A percentile compares a stretch with the other conserved stretches of the same genome.
Evolutionary conservation across 2,113 vertebrate genomes (phyloP).

Genomic region (Pedionomus torquatus): DNA sequence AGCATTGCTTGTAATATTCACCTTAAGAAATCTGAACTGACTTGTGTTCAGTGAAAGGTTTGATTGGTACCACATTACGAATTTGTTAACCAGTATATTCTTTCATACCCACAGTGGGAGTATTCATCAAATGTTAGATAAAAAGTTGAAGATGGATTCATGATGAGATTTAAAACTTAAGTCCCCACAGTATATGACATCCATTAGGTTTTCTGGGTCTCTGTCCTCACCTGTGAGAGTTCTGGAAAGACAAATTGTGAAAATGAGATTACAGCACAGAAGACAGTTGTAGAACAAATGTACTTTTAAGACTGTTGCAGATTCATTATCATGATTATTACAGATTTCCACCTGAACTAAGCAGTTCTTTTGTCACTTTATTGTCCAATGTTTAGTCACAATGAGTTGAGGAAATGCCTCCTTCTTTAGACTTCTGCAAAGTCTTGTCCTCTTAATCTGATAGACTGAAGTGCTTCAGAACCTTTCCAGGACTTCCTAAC

Average conservation of each 20-base stretch:
- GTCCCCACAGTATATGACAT: background rate
- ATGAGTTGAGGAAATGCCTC: background rate
- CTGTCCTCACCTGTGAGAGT: background rate
- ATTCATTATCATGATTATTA: background rate
- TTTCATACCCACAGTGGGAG: background rate
- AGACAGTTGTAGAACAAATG: background rate
- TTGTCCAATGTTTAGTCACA: background rate
- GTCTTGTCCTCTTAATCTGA: background rate
- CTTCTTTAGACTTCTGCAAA: background rate
- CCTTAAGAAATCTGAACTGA: background rate
- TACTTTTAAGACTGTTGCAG: background rate
- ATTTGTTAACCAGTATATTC: background rate
- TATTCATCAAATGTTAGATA: background rate
- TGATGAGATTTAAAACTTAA: background rate
- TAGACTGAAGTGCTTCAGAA: background rate
- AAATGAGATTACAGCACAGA: background rate
- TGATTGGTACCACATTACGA: background rate
- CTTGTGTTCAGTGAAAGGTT: background rate
- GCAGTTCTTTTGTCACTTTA: background rate
- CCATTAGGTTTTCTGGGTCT: background rate
- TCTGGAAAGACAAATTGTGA: background rate
- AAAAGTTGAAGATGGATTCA: background rate
- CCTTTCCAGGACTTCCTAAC: background rate
- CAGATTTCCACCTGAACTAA: background rate
- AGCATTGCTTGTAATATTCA: background rate